These are phyloP conservation scores for Eulithis prunata DNA, from an alignment of 2,888 invertebrate genomes.

Conservation along the genomic window DNA sequence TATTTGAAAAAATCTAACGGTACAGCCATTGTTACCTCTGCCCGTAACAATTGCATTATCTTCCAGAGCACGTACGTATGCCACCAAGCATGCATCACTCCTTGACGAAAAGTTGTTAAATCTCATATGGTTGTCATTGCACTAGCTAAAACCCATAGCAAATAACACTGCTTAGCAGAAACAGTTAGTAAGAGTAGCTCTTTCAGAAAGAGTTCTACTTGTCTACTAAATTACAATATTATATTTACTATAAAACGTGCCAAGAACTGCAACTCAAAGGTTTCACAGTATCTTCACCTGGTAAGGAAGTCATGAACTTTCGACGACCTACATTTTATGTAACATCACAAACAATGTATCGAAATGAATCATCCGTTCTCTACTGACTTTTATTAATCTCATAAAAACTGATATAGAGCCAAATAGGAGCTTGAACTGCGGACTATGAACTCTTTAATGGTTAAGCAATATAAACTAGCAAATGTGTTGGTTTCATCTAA, in stretches of 20 bases:
- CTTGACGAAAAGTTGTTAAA: too few relatives aligned
- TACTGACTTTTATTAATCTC: conserved; percentile 47
- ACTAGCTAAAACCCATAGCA: too few relatives aligned
- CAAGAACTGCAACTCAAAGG: conserved; percentile 7
- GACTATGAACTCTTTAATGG: conserved; percentile 15
- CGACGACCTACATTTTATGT: conserved; percentile 62
- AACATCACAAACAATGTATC: conserved; percentile 56
- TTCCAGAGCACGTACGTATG: too few relatives aligned
- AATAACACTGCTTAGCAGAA: too few relatives aligned
- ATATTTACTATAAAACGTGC: background rate
- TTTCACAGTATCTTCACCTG: conserved; percentile 13
- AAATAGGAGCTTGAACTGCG: conserved; percentile 31
- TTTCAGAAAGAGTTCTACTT: too few relatives aligned
- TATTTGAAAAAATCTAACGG: too few relatives aligned
- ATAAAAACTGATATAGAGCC: conserved; percentile 36
- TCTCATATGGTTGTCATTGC: too few relatives aligned
- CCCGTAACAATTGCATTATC: too few relatives aligned
- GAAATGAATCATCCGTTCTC: conserved; percentile 60
- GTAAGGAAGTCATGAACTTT: conserved; percentile 56
- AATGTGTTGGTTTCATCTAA: conserved; percentile 22
- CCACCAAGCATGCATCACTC: too few relatives aligned
- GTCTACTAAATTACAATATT: background rate
- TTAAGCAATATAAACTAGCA: conserved; percentile 12
- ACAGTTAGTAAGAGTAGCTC: too few relatives aligned
- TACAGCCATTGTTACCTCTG: too few relatives aligned